Evolutionary conservation across 1,140 invertebrate genomes (phyloP).

Genomic region (Eubasilissa regina): DNA sequence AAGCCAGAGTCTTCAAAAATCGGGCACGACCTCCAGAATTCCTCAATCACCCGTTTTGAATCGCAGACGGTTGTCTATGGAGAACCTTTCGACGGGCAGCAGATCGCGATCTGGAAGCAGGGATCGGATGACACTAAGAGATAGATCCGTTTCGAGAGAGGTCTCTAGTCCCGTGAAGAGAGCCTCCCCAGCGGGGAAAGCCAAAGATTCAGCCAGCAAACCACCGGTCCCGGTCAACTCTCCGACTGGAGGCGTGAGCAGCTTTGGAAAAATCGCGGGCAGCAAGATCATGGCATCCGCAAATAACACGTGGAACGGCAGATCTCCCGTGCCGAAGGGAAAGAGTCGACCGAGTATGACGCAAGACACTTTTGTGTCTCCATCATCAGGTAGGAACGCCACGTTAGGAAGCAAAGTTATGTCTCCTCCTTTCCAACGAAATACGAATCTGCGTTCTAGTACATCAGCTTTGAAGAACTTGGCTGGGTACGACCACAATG

Average conservation of each 20-base stretch:
- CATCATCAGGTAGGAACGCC: slow-evolving; percentile 67
- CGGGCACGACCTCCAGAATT: slow-evolving; percentile 64
- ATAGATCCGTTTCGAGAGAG: slow-evolving; percentile 54
- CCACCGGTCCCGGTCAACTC: slow-evolving; percentile 64
- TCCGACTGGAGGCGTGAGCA: slow-evolving; percentile 66
- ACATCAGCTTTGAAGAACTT: slow-evolving; percentile 70
- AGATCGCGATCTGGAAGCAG: slow-evolving; percentile 67
- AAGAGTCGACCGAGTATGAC: slow-evolving; percentile 76
- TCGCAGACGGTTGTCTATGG: slow-evolving; percentile 54
- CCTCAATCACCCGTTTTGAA: slow-evolving; percentile 67
- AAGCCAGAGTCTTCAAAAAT: slow-evolving; percentile 66
- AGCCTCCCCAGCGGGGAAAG: slow-evolving; percentile 59
- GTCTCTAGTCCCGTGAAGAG: slow-evolving; percentile 62
- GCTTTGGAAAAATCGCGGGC: slow-evolving; percentile 51
- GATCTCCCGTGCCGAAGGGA: slow-evolving; percentile 64
- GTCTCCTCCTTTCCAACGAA: slow-evolving; percentile 73
- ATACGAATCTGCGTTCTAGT: slow-evolving; percentile 76
- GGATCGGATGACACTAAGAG: slow-evolving; percentile 54
- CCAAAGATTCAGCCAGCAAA: slow-evolving; percentile 60
- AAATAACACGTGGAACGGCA: slow-evolving; percentile 83
- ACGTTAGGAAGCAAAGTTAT: slow-evolving; percentile 65
- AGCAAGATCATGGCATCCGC: slow-evolving; percentile 60
- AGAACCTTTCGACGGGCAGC: slow-evolving; percentile 64
- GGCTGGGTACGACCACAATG: slow-evolving; percentile 71
- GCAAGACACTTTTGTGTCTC: slow-evolving; percentile 79